These are phyloP conservation scores for Anticlea derivata DNA, from an alignment of 2,888 invertebrate species.

Conservation along the genomic window DNA sequence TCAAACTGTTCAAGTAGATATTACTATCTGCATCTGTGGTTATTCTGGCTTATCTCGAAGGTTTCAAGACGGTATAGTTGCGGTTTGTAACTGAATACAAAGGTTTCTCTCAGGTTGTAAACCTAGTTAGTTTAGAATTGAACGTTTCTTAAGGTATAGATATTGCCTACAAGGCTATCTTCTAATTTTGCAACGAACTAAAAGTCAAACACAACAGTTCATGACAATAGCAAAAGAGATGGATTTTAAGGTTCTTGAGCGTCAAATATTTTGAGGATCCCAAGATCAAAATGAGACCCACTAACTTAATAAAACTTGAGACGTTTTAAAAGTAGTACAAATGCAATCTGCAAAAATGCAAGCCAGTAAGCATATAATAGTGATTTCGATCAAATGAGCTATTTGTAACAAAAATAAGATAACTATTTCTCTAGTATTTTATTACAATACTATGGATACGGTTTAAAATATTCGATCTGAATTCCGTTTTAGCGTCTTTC, in stretches of 20 bases:
- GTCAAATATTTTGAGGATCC: too few species aligned
- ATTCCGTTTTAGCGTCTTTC: slow-evolving; percentile 18
- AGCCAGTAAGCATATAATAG: too few species aligned
- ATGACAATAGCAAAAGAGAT: too few species aligned
- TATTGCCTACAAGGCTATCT: too few species aligned
- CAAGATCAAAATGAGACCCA: too few species aligned
- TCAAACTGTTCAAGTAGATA: slow-evolving; percentile 8
- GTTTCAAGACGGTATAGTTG: slow-evolving; percentile 19
- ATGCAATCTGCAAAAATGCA: too few species aligned
- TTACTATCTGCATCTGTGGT: slow-evolving; percentile 3
- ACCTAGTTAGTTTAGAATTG: slow-evolving; percentile 6
- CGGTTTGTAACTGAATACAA: slow-evolving; percentile 17
- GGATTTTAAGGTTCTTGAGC: too few species aligned
- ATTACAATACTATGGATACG: not conserved
- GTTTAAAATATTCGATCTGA: slow-evolving; percentile 10
- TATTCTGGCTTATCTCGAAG: slow-evolving; percentile 25
- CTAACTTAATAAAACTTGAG: too few species aligned
- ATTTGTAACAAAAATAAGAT: too few species aligned
- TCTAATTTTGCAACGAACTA: too few species aligned
- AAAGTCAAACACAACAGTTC: too few species aligned
- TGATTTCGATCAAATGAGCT: not conserved
- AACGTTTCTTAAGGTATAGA: not conserved
- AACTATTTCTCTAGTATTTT: not conserved
- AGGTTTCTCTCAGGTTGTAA: slow-evolving; percentile 17
- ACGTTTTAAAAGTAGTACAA: too few species aligned